Evolutionary conservation across 2,888 invertebrate genomes (phyloP).

Genomic region (Torymus aiolomorphi): DNA sequence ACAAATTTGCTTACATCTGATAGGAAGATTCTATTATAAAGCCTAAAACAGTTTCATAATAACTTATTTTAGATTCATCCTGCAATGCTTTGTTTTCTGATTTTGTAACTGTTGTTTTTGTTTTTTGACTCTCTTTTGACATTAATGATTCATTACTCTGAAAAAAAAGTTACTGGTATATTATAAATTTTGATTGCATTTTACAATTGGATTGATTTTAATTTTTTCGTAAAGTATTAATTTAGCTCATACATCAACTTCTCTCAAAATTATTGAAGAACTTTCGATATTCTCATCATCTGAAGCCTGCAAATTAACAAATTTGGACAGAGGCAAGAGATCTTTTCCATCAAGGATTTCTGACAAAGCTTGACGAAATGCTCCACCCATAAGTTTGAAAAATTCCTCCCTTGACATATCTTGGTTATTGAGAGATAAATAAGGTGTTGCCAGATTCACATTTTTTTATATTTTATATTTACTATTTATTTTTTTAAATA

Average conservation of each 20-base stretch:
- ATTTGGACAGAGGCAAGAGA: slow-evolving; percentile 46
- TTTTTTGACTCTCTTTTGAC: background rate
- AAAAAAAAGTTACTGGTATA: background rate
- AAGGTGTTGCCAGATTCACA: too few species aligned
- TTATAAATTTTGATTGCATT: slow-evolving; percentile 2
- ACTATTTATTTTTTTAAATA: background rate
- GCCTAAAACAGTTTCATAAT: slow-evolving; percentile 56
- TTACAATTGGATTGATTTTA: background rate
- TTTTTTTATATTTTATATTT: background rate
- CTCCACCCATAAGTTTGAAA: slow-evolving; percentile 61
- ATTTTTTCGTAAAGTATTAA: background rate
- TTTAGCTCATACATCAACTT: slow-evolving; percentile 3
- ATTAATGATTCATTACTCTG: background rate
- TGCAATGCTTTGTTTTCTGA: background rate
- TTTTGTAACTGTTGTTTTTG: background rate
- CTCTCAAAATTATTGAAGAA: background rate
- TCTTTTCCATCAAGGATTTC: slow-evolving; percentile 58
- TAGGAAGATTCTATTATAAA: slow-evolving; percentile 64
- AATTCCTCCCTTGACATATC: slow-evolving; percentile 58
- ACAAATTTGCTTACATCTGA: slow-evolving; percentile 60
- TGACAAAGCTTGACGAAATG: slow-evolving; percentile 58
- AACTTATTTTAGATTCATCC: background rate
- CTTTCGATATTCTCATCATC: slow-evolving; percentile 1
- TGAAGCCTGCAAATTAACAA: background rate
- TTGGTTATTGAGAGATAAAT: slow-evolving; percentile 4